phyloP scores from a whole-genome alignment of 1,140 invertebrate species.

The Campoletis sonorensis region DNA sequence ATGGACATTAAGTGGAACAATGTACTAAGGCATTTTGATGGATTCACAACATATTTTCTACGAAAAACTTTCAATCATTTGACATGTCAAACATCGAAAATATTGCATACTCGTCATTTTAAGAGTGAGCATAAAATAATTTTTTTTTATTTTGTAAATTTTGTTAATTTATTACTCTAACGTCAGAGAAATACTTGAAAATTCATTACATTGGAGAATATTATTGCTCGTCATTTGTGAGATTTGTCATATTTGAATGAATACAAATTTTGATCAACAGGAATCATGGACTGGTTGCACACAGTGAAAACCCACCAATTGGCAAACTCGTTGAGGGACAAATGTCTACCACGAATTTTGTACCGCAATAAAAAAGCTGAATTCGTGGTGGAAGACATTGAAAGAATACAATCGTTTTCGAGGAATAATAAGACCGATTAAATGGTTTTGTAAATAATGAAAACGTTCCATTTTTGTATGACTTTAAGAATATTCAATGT shows the following conservation, averaged over 20 bases:
- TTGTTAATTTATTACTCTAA: too few species aligned
- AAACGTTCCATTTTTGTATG: background rate
- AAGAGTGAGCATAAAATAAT: slow-evolving; percentile 1
- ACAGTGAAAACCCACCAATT: slow-evolving; percentile 55
- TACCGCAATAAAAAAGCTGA: slow-evolving; percentile 54
- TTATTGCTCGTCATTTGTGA: too few species aligned
- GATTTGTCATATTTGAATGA: too few species aligned
- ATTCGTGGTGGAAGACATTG: slow-evolving; percentile 44
- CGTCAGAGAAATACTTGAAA: too few species aligned
- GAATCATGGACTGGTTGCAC: slow-evolving; percentile 57
- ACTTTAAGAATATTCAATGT: background rate
- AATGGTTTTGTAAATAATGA: background rate
- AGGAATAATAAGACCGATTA: background rate
- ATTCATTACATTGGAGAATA: too few species aligned
- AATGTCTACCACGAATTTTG: slow-evolving; percentile 59
- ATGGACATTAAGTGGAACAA: slow-evolving; percentile 61
- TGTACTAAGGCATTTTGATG: slow-evolving; percentile 62
- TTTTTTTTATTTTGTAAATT: background rate
- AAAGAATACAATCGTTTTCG: background rate
- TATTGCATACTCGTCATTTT: background rate
- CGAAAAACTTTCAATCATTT: slow-evolving; percentile 49
- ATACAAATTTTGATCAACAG: slow-evolving; percentile 55
- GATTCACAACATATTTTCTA: slow-evolving; percentile 61
- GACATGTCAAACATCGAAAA: background rate
- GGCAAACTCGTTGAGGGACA: slow-evolving; percentile 45